Evolutionary conservation across 2,113 vertebrate species (phyloP).

Genomic region (Gobius niger): DNA sequence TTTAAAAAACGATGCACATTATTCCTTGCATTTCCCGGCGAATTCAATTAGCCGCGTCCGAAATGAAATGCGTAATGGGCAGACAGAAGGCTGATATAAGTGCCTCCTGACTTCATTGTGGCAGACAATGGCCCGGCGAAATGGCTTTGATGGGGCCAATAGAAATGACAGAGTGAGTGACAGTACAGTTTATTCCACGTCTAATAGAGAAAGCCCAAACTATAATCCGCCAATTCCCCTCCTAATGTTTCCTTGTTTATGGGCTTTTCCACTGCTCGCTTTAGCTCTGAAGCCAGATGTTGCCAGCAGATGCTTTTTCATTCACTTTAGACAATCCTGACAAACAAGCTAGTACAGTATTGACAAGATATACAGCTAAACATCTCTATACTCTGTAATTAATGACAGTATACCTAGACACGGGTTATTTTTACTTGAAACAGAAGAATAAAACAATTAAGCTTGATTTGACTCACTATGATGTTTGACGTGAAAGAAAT

Average conservation of each 20-base stretch:
- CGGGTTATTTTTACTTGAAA: too few relatives aligned
- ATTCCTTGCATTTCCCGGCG: constrained; percentile 50
- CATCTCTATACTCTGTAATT: neutral
- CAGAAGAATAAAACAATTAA: too few relatives aligned
- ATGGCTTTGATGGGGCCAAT: constrained; percentile 13
- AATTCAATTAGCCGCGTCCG: constrained; percentile 43
- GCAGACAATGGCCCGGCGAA: constrained; percentile 8
- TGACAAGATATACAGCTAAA: neutral
- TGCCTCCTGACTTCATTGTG: constrained; percentile 13
- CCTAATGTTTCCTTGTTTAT: constrained; percentile 12
- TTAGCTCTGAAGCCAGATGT: neutral
- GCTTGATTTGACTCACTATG: too few relatives aligned
- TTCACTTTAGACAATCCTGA: neutral
- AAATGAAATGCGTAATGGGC: constrained; percentile 23
- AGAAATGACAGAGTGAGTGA: constrained; percentile 5
- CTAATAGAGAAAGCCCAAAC: constrained; percentile 5
- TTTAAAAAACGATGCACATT: constrained; percentile 37
- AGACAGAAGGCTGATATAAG: constrained; percentile 19
- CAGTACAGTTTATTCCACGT: constrained; percentile 9
- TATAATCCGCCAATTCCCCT: constrained; percentile 2
- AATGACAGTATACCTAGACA: neutral
- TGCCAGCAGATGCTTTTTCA: constrained; percentile 1
- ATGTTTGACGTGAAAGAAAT: too few relatives aligned
- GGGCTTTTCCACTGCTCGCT: neutral
- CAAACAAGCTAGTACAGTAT: neutral